Base-by-base conservation (phyloP, 2,113 vertebrate genomes). In the Chinchilla lanigera region DNA sequence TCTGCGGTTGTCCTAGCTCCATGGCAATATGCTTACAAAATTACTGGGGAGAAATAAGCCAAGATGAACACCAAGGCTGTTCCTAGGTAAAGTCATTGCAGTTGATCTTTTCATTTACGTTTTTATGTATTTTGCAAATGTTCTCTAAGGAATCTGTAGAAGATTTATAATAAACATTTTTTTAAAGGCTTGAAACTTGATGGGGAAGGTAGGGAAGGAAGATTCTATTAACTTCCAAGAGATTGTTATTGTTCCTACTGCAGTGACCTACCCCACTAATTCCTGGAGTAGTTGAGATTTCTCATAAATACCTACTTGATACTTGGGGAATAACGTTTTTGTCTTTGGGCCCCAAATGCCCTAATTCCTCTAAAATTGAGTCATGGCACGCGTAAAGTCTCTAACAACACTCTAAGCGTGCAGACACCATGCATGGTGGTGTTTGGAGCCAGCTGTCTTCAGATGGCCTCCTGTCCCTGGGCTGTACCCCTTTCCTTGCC, bases 211-310 rank as follows among this genome's bases (percentile, higher is more conserved):
- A 17, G 30, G 19, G 13, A 81, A 44, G 26, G 11, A 47, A 63
- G 63, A 84, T 6, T 38, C 80, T 56, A 33, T 69, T 61, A 61
- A 86, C 93, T 44, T 82, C 35, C 56, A 69, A 67, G 58, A 12
- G 52, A 35, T 69, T 86, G 10, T 84, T 87, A 28, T 47, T 93
- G 24, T 93, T 97, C 38, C 60, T 58, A 9, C 30, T 73, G 28
- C n/a, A 41, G 60, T 75, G 73, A 60, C n/a, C 30, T 61, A 69
- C 8, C 16, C 19, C 7, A 13, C 78, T 89, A 33, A 8, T 95
- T 95, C 58, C 83, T 94, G 38, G 61, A 85, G 50, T 81, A 94
- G 47, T 17, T 94, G 77, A 77, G 41, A 90, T 95, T 97, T 89
- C 81, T 84, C 41, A 28, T 82, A 77, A 41, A 58, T 83, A 19